Conservation (phyloP, 2,797 vertebrate species). For the Acrocephalus scirpaceus region DNA sequence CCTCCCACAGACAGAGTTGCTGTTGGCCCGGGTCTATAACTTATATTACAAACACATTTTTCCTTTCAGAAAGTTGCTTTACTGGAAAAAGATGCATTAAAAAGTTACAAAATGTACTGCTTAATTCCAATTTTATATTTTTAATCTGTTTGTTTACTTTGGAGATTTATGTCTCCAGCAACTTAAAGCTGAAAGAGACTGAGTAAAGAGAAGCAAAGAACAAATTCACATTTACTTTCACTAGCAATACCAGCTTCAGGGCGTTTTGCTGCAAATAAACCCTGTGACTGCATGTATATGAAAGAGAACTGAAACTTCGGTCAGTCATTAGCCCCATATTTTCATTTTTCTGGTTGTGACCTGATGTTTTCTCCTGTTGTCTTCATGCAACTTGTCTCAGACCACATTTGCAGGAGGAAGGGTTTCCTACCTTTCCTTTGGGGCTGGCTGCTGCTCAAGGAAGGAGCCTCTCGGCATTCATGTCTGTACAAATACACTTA, state of each 20-base stretch:
- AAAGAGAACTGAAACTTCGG: background rate
- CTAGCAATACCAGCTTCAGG: background rate
- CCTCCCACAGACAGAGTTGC: background rate
- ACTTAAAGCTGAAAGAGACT: background rate
- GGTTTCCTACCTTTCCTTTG: background rate
- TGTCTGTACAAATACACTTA: background rate
- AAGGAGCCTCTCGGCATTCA: fast-evolving
- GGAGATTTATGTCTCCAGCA: background rate
- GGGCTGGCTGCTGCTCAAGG: background rate
- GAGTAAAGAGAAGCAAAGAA: background rate
- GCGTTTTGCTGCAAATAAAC: background rate
- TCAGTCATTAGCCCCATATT: background rate
- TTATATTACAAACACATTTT: background rate
- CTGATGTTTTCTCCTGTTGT: background rate
- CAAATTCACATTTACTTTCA: background rate
- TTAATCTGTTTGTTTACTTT: background rate
- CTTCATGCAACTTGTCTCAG: background rate
- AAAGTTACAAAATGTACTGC: background rate
- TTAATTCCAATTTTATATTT: background rate
- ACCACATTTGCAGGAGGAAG: background rate
- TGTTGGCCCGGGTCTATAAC: background rate
- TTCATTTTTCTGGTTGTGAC: background rate
- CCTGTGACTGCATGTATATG: fast-evolving
- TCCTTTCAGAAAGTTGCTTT: background rate
- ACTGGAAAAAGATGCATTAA: background rate